These are phyloP conservation scores for Rhagologus leucostigma DNA, from an alignment of 2,113 vertebrate species.

Conservation along the genomic window DNA sequence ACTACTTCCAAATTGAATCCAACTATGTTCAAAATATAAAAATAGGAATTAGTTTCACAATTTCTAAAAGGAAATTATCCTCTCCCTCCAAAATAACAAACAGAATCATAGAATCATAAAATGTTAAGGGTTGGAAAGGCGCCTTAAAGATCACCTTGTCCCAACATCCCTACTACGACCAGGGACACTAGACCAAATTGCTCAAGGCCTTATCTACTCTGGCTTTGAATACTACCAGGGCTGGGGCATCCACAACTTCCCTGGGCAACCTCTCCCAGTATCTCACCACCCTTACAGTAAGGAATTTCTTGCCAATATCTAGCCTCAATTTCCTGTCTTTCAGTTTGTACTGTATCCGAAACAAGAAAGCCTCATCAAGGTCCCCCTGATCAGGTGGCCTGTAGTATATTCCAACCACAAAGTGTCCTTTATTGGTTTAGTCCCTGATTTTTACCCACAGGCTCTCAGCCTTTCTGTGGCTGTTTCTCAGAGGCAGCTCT, in stretches of 20 bases:
- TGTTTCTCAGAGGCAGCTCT: not conserved
- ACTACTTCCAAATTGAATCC: not conserved
- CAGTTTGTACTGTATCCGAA: not conserved
- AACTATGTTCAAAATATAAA: not conserved
- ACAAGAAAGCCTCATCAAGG: not conserved
- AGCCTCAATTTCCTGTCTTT: not conserved
- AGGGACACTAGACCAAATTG: not conserved
- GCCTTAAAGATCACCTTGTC: not conserved
- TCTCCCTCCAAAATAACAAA: not conserved
- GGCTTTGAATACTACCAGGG: not conserved
- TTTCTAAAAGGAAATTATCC: not conserved
- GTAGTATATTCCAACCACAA: not conserved
- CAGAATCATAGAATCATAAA: not conserved
- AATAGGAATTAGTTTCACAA: not conserved
- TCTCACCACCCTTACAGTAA: no score
- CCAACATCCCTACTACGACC: fast-evolving
- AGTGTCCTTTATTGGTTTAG: not conserved
- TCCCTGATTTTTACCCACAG: not conserved
- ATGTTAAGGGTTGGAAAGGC: not conserved
- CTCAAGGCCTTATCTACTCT: not conserved
- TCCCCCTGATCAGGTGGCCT: fast-evolving
- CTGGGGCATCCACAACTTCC: not conserved
- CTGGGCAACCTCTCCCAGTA: not conserved
- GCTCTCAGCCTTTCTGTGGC: not conserved
- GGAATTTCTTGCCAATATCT: not conserved